phyloP scores from a whole-genome alignment of 2,113 vertebrate species.

The Illadopsis cleaveri region DNA sequence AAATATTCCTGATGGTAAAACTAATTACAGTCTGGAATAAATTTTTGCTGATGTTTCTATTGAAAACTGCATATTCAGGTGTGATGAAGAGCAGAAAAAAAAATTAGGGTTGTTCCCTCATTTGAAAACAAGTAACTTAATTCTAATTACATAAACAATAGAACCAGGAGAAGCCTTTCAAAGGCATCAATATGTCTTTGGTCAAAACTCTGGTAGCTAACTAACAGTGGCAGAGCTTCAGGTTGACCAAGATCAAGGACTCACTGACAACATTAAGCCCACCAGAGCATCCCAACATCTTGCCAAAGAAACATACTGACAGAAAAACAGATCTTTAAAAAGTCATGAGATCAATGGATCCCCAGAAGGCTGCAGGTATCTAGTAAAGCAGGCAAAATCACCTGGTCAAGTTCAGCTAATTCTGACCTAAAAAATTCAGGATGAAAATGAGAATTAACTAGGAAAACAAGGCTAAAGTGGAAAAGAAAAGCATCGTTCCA shows the following conservation, averaged over 20 bases:
- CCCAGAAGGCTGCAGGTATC: neutral
- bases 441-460: neutral
- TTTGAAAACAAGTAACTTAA: neutral
- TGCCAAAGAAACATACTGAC: neutral
- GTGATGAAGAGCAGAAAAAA: neutral
- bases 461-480: neutral
- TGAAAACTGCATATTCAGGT: neutral
- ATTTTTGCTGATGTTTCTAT: neutral
- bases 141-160: neutral
- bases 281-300: neutral
- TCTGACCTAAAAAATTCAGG: neutral
- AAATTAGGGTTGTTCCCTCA: neutral
- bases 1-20: neutral
- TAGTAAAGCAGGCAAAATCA: neutral
- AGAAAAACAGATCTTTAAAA: neutral
- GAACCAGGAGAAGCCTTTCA: neutral
- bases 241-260: neutral
- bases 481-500: neutral
- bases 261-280: neutral
- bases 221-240: neutral
- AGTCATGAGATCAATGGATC: neutral
- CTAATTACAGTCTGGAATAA: neutral
- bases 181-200: neutral
- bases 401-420: neutral
- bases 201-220: neutral